Evolutionary conservation across 2,797 vertebrate species (phyloP), one percentile per base, ranked within the genome.

Genomic region (Emydoidea blandingii): DNA sequence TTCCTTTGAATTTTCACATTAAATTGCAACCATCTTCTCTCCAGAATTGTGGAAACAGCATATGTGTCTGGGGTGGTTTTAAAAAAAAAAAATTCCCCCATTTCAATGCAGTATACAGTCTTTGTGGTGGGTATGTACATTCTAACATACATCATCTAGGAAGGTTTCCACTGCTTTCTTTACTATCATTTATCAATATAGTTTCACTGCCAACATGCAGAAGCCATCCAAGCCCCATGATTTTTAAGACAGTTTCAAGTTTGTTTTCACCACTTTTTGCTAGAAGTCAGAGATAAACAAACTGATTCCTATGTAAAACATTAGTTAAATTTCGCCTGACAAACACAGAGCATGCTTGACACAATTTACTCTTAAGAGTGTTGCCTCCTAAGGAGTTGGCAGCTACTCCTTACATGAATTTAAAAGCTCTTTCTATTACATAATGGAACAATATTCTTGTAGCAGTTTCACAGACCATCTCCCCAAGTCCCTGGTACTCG

Each of bases 331-430:
- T 44, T 27, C 57, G 80, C 86, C 47, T 41, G 52, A 90, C 87
- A 41, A 92, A 79, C 49, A 57, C 76, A 76, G 59, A 84, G 50
- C 52, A 92, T 85, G 80, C 88, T 59, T 62, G n/a, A 47, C 47
- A 16, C 19, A 84, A 0, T 0, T 34, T 74, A 93, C n/a, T 23
- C 68, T 87, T 87, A 93, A 89, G 89, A 91, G 79, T 84, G 84
- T 74, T 85, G 87, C 0, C 50, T 92, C 49, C 47, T 91, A 87
- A 81, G 84, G 37, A 68, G 53, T 78, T 87, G 82, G 85, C 79
- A 86, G 85, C 81, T 92, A 65, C 37, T 96, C 81, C 54, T 91
- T 72, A 72, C 16, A 79, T 68, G 94, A 82, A 87, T 80, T 87
- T 86, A 80, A 82, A 92, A 85, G 2, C 37, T 89, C 37, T 76